Conservation (phyloP, 2,113 vertebrate genomes). For the Forbesichthys papilliferus region DNA sequence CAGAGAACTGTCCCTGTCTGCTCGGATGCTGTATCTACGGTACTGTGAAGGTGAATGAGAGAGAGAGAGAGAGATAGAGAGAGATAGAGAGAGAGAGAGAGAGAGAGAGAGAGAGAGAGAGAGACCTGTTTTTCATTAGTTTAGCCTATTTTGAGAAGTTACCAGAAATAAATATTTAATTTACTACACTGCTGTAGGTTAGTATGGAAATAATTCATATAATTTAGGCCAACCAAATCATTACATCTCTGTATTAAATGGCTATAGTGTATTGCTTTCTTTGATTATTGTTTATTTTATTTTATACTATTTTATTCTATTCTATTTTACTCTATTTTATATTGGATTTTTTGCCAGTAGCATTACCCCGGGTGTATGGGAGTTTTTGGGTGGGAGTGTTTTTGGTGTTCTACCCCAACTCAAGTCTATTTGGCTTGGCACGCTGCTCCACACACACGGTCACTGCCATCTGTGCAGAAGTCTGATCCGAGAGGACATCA, state of each 20-base stretch:
- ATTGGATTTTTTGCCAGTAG: conserved; percentile 9
- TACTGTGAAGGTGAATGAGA: no score
- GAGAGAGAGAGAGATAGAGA: no score
- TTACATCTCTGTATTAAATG: no score
- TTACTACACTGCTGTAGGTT: not conserved
- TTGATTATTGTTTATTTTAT: not conserved
- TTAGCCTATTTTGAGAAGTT: not conserved
- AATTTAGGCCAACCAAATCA: not conserved
- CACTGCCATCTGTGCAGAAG: conserved; percentile 35
- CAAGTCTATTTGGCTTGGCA: conserved; percentile 48
- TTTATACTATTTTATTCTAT: not conserved
- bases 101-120: not conserved
- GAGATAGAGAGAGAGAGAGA: not conserved
- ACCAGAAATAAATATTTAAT: not conserved
- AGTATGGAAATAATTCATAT: not conserved
- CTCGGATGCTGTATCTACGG: not conserved
- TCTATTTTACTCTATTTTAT: not conserved
- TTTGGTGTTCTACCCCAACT: conserved; percentile 43
- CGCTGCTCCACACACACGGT: conserved; percentile 40
- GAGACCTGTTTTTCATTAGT: not conserved
- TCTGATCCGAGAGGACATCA: conserved; percentile 46
- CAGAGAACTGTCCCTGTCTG: not conserved
- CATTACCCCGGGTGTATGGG: conserved; percentile 25
- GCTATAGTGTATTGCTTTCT: not conserved
- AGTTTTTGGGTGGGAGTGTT: conserved; percentile 40